Evolutionary conservation across 2,888 invertebrate species (phyloP).

Genomic region (Nemurella pictetii): DNA sequence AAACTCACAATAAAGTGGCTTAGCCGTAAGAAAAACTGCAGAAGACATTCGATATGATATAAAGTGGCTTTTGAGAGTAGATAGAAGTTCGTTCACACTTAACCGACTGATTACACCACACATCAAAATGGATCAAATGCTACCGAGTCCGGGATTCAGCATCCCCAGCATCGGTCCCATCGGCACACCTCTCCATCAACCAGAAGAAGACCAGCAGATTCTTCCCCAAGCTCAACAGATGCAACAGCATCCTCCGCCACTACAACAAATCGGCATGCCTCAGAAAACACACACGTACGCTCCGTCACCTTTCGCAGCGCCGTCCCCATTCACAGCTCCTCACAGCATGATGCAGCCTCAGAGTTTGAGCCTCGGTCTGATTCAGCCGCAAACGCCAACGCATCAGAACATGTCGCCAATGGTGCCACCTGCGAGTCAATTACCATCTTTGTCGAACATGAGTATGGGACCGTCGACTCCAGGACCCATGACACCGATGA

Average conservation of each 20-base stretch:
- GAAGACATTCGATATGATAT: no score
- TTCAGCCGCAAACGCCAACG: constrained; percentile 1
- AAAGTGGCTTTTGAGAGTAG: no score
- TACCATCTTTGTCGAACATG: constrained; percentile 57
- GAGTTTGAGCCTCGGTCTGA: constrained; percentile 49
- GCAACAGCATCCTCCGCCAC: constrained; percentile 64
- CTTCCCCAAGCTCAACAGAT: constrained; percentile 81
- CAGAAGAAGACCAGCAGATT: constrained; percentile 89
- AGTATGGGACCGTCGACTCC: constrained; percentile 75
- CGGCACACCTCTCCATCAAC: constrained; percentile 81
- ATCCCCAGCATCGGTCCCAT: constrained; percentile 87
- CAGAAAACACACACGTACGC: constrained; percentile 77
- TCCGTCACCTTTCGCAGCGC: constrained; percentile 55
- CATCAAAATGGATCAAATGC: constrained; percentile 82
- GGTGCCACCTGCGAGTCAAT: constrained; percentile 62
- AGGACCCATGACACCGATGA: constrained; percentile 84
- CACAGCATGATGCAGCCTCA: constrained; percentile 88
- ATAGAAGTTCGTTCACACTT: not conserved
- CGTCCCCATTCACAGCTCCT: constrained; percentile 74
- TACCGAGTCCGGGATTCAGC: constrained; percentile 84
- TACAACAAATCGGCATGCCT: constrained; percentile 60
- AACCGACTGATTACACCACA: not conserved
- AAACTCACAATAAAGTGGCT: no score
- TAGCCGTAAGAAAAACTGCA: no score
- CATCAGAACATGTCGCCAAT: constrained; percentile 81